These are phyloP conservation scores for Xerus rutilus DNA, from an alignment of 2,797 vertebrate genomes.

Conservation along the genomic window DNA sequence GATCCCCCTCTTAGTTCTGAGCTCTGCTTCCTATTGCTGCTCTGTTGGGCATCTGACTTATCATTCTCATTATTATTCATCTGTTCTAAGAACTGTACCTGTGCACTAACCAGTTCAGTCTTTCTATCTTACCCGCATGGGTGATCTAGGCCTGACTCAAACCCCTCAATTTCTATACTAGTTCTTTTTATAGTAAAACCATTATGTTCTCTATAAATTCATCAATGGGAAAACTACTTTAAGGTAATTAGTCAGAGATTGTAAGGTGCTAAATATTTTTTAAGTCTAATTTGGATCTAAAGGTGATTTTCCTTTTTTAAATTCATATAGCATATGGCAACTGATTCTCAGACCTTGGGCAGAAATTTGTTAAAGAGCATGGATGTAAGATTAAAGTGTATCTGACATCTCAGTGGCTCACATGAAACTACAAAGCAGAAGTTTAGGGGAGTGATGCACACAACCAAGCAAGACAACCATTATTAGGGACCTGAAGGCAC, in stretches of 20 bases:
- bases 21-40: neutral
- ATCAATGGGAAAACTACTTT: neutral
- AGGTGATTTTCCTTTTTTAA: neutral
- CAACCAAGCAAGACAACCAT: neutral
- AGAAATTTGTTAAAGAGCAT: neutral
- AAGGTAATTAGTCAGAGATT: neutral
- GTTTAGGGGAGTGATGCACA: neutral
- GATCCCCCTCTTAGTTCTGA: neutral
- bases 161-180: neutral
- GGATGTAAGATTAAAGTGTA: neutral
- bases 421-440: neutral
- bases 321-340: neutral
- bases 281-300: slow-evolving; percentile 16
- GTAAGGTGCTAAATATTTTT: slow-evolving; percentile 1
- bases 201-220: neutral
- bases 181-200: neutral
- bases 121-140: neutral
- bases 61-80: neutral
- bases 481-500: neutral
- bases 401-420: neutral
- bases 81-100: neutral
- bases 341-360: neutral
- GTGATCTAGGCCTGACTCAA: neutral
- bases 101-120: neutral
- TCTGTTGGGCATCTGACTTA: neutral